Conservation (phyloP, 2,797 vertebrate genomes). For the Morelia viridis region DNA sequence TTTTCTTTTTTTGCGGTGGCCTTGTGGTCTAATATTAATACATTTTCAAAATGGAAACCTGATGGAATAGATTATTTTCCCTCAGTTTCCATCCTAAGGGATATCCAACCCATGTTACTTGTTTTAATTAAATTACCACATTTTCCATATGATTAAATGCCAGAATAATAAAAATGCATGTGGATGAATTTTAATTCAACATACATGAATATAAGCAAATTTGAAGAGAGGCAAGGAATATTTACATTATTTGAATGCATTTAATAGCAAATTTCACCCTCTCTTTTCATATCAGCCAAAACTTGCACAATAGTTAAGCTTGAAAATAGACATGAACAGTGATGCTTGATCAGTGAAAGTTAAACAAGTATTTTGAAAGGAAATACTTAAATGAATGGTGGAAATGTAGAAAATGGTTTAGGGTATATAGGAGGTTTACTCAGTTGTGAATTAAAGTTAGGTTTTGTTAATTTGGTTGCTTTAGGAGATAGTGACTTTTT, state of each 20-base stretch:
- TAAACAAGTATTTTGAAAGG: slow-evolving; percentile 31
- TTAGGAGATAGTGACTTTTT: slow-evolving; percentile 20
- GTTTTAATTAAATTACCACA: slow-evolving; percentile 80
- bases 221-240: slow-evolving; percentile 31
- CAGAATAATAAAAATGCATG: slow-evolving; percentile 73
- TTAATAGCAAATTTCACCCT: slow-evolving; percentile 57
- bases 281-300: slow-evolving; percentile 48
- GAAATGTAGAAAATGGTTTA: background rate
- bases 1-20: slow-evolving; percentile 52
- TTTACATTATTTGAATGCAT: slow-evolving; percentile 67
- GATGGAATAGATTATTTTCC: slow-evolving; percentile 73
- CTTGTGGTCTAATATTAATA: slow-evolving; percentile 73
- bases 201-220: slow-evolving; percentile 56
- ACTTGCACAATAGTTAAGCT: slow-evolving; percentile 28
- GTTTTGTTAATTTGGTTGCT: background rate
- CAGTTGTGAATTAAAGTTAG: slow-evolving; percentile 18
- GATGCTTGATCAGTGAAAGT: background rate
- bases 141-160: slow-evolving; percentile 77
- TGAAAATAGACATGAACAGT: slow-evolving; percentile 10
- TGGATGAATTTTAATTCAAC: slow-evolving; percentile 65
- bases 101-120: slow-evolving; percentile 66
- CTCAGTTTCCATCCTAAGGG: slow-evolving; percentile 62
- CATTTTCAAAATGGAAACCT: slow-evolving; percentile 72
- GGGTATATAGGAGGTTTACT: background rate
- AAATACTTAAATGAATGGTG: slow-evolving; percentile 22